Base-by-base conservation (phyloP, 2,113 vertebrate species). In the Mandrillus leucophaeus region DNA sequence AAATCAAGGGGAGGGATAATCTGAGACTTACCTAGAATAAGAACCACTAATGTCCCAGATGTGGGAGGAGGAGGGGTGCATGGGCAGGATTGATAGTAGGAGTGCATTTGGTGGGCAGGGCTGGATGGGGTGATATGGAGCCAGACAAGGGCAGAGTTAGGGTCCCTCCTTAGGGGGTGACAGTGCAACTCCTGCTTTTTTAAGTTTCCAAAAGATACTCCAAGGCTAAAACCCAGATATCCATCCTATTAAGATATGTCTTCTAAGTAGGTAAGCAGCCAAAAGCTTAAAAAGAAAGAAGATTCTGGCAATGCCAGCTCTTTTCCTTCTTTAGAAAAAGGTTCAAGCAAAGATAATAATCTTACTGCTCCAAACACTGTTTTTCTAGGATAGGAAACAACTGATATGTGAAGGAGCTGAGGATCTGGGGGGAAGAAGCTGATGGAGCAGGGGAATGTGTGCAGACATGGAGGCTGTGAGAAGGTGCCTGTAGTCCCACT, bases 301-400 rank as follows among this genome's bases (percentile, higher is more conserved):
- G 61, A 64, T 93, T 96, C 93, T 76, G 97, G 98, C 90, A 0
- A 96, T 1, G 94, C 50, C 84, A 96, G 96, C 30, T 94, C 94
- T 73, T 96, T 75, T 93, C 96, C 50, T 90, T 84, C 93, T 90
- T 95, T 72, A 90, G 90, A 96, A 93, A 97, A 96, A 91, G 84
- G 96, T 40, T 92, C 86, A 86, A 82, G 35, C 68, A 89, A 93
- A 97, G 85, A 76, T 80, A 89, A 93, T 80, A 30, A 93, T 93
- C 95, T 98, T 99, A 99, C 99, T 99, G 98, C 99, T 99, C 97
- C 98, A 98, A 98, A 98, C 96, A 98, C 98, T 98, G 98, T 2
- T 87, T 96, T 97, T 97, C 96, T 96, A 97, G 89, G 97, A 98
- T 93, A 95, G 79, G 95, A 98, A 97, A 97, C 96, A 6, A 55